Evolutionary conservation across 1,140 invertebrate genomes (phyloP).

Genomic region (Zeugodacus cucurbitae): DNA sequence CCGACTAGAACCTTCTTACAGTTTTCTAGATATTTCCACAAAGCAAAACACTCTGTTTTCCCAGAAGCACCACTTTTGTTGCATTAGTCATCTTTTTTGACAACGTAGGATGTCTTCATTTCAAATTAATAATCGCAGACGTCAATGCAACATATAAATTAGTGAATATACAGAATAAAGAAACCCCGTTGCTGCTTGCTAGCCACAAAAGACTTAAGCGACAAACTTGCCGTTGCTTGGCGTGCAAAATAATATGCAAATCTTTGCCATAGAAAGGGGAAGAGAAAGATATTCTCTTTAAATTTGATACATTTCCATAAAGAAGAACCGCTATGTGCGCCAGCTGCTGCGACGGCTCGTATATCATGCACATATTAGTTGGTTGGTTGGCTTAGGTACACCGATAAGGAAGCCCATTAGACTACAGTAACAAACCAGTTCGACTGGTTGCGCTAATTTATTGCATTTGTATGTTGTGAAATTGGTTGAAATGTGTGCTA

Average conservation of each 20-base stretch:
- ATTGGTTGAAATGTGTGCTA: constrained; percentile 11
- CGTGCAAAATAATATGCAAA: constrained; percentile 20
- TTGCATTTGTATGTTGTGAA: not conserved
- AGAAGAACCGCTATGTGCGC: constrained; percentile 14
- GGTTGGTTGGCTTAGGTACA: not conserved
- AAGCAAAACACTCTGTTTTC: too few species aligned
- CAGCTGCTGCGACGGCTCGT: not conserved
- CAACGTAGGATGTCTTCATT: too few species aligned
- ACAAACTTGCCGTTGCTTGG: not conserved
- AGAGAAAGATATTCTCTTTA: not conserved
- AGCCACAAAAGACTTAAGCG: constrained; percentile 4
- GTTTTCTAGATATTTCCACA: too few species aligned
- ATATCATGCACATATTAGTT: not conserved
- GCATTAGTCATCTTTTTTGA: too few species aligned
- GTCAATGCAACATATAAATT: too few species aligned
- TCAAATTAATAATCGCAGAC: too few species aligned
- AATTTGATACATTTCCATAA: constrained; percentile 25
- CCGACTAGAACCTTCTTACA: too few species aligned
- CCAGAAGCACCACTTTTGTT: too few species aligned
- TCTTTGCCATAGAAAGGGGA: not conserved
- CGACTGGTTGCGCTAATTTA: not conserved
- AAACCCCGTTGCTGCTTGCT: not conserved
- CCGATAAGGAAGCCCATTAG: not conserved
- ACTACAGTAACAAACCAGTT: constrained; percentile 34
- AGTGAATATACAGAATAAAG: not conserved